Base-by-base conservation (phyloP, 2,888 invertebrate species). In the Ectemnius continuus region DNA sequence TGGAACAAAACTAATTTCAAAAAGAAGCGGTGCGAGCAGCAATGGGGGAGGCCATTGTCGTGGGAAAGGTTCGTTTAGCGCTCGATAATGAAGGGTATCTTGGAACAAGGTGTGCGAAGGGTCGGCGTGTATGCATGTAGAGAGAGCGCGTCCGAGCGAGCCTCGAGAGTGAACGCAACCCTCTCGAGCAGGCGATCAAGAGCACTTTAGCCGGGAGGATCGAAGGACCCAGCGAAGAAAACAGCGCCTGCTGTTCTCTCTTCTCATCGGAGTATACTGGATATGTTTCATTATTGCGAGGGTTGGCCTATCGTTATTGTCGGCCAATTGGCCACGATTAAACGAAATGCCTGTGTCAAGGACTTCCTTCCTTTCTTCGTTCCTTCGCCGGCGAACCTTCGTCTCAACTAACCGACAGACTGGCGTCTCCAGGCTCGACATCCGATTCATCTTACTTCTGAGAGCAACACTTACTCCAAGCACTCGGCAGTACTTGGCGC, bases 1-100 rank as follows among this genome's bases (percentile, higher is more conserved):
- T 71, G 70, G 75, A 79, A 85, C 85, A 86, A 86, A 86, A 84
- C 84, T 79, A 79, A 84, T 82, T 82, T 82, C 78, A 71, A 70
- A 16, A 63, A 69, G 71, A 74, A 80, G 80, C 79, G 66, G 74
- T 58, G 58, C 14, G 52, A 16, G 16, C n/a, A 52, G 52, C 14
- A 52, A 16, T 16, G 52, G 56, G 20, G 63, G 18, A 59, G 16
- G 58, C 23, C 60, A 83, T 82, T 82, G 83, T 82, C 73, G 71
- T 52, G 74, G 65, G 81, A 73, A 76, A 71, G 75, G 75, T 68
- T 59, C 75, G 83, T 83, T 82, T 83, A 81, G 56, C 67, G 81
- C 47, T 79, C 72, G 81, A 79, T 82, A 82, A 83, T 76, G 83
- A 83, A 78, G 74, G 61, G 70, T 73, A 75, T 76, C 60, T 73